Base-by-base conservation (phyloP, 2,113 vertebrate species). In the Ardeotis arabs region DNA sequence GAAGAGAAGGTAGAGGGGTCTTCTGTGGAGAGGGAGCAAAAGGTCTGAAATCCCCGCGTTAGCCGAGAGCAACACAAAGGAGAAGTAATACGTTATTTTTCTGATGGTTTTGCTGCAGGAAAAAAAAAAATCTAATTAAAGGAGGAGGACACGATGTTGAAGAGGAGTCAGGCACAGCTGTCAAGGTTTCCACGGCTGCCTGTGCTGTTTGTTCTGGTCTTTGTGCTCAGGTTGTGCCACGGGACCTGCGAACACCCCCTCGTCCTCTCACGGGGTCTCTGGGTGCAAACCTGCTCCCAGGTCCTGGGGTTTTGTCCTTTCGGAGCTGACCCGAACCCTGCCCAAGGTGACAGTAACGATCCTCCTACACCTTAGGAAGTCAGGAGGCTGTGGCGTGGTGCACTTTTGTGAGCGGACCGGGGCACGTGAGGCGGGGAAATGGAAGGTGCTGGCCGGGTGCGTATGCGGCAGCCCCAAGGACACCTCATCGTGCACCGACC, bases 321-420 rank as follows among this genome's bases (percentile, higher is more conserved):
- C 29, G 7, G 17, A 11, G 19, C 49, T 29, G 37, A 27, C 31
- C 35, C 33, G 33, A 49, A 49, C 7, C 39, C 25, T 8, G 37
- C 1, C 28, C 4, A 5, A n/a, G 50, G 56, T 12, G 52, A 15
- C 18, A 3, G 21, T 4, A 9, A 5, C 3, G 39, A 25, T 2
- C 18, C 18, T 35, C 16, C 24, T 31, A 2, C 23, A 17, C 10
- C 10, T 8, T 17, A 5, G 4, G 8, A 14, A 23, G 9, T 2
- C 20, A 5, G 60, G 47, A 13, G 28, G 6, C 8, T 14, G 12
- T 8, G 41, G 4, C 25, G 2, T 2, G 14, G 10, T 4, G 23
- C 5, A 1, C 45, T 31, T 12, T 3, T 15, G 29, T 0, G 23
- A 39, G 35, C 4, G 2, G 39, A 3, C 12, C 0, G 22, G 39